Evolutionary conservation across 1,140 invertebrate species (phyloP).

Genomic region (Lamellibrachia luymesi): DNA sequence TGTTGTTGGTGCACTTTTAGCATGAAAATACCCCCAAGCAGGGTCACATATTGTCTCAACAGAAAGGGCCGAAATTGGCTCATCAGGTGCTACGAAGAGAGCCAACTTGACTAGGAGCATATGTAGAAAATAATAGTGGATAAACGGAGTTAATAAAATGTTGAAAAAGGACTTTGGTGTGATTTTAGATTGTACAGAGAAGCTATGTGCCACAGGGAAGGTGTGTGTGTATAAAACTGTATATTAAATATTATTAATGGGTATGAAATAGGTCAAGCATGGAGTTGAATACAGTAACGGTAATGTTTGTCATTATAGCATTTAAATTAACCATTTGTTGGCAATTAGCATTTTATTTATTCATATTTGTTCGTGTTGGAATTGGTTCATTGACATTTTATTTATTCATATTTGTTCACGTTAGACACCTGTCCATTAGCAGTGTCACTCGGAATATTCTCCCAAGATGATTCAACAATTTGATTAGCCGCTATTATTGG

Average conservation of each 20-base stretch:
- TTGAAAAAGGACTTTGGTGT: neutral
- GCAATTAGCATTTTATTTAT: neutral
- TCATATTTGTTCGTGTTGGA: no score
- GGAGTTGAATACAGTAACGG: neutral
- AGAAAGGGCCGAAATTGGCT: neutral
- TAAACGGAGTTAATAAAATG: neutral
- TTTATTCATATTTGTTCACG: neutral
- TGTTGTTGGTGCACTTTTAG: neutral
- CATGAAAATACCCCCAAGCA: neutral
- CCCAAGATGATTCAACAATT: neutral
- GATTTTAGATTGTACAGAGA: neutral
- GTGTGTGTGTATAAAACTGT: neutral
- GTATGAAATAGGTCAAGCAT: neutral
- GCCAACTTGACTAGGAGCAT: neutral
- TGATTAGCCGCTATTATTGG: neutral
- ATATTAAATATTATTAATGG: neutral
- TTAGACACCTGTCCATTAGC: neutral
- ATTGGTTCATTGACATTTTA: no score
- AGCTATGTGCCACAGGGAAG: no score
- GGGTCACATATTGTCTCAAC: no score
- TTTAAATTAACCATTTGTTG: neutral
- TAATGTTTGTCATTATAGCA: neutral
- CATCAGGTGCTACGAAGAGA: neutral
- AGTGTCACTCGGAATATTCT: neutral
- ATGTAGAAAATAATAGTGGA: neutral